Percentiles rank a stretch among this genome's conserved stretches.
phyloP scores from a whole-genome alignment of 2,797 vertebrate genomes.

The Telmatherina bonti region DNA sequence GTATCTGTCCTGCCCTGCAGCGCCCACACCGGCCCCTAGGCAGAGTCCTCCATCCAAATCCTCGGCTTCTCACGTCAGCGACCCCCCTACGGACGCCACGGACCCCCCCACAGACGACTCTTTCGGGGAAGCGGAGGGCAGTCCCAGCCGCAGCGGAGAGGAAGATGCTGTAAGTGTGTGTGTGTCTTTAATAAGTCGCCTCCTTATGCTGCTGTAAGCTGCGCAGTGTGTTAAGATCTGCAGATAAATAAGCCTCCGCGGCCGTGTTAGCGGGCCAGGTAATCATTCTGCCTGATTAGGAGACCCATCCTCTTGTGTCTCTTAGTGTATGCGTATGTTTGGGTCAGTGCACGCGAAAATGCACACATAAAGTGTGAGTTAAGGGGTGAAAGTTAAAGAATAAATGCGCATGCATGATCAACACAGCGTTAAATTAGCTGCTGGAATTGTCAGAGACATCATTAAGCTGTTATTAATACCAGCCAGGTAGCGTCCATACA shows the following conservation, averaged over 20 bases:
- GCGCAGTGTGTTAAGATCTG: slow-evolving; percentile 51
- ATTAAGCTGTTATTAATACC: slow-evolving; percentile 83
- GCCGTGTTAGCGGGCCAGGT: slow-evolving; percentile 64
- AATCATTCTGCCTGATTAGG: slow-evolving; percentile 77
- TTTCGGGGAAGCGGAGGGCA: slow-evolving; percentile 95
- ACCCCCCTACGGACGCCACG: slow-evolving; percentile 85
- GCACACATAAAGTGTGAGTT: slow-evolving; percentile 31
- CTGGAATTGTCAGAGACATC: slow-evolving; percentile 73
- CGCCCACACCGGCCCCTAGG: slow-evolving; percentile 94
- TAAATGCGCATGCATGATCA: slow-evolving; percentile 57
- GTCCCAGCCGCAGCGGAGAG: slow-evolving; percentile 94
- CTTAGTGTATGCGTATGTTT: slow-evolving; percentile 30
- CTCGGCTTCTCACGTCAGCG: slow-evolving; percentile 92
- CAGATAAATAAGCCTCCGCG: slow-evolving; percentile 75
- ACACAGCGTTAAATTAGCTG: slow-evolving; percentile 79
- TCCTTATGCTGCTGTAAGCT: slow-evolving; percentile 52
- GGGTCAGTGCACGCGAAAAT: slow-evolving; percentile 14
- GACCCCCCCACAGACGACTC: slow-evolving; percentile 89
- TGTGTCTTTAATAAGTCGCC: slow-evolving; percentile 51
- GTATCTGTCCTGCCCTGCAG: slow-evolving; percentile 72
- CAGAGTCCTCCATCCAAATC: slow-evolving; percentile 97
- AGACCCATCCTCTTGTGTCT: slow-evolving; percentile 42
- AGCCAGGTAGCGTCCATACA: slow-evolving; percentile 72
- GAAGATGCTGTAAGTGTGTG: slow-evolving; percentile 93
- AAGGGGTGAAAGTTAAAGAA: slow-evolving; percentile 9